phyloP scores from a whole-genome alignment of 2,113 vertebrate species.

The Monopterus albus region DNA sequence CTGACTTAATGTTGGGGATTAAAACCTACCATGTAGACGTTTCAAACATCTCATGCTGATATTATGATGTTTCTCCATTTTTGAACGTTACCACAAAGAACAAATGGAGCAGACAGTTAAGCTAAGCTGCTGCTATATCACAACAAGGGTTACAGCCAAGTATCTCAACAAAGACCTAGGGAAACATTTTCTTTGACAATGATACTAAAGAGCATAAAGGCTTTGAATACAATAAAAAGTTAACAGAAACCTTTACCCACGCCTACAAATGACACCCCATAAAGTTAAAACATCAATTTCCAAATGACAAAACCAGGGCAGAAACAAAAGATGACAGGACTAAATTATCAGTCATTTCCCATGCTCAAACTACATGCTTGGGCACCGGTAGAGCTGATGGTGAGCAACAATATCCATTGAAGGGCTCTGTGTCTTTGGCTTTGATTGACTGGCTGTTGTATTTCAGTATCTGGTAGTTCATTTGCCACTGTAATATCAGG shows the following conservation, averaged over 20 bases:
- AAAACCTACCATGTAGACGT: not conserved
- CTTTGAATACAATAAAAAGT: no score
- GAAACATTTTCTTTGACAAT: no score
- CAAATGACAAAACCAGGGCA: not conserved
- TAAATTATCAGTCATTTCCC: conserved; percentile 25
- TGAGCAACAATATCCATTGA: conserved; percentile 21
- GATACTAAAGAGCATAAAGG: no score
- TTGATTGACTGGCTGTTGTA: conserved; percentile 5
- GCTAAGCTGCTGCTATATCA: no score
- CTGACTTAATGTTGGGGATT: no score
- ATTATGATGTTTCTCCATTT: not conserved
- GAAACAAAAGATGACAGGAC: conserved; percentile 18
- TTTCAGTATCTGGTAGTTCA: conserved; percentile 27
- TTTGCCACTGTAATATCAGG: conserved; percentile 29
- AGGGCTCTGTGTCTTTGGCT: not conserved
- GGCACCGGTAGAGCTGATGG: conserved; percentile 9
- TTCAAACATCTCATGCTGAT: not conserved
- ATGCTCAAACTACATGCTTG: conserved; percentile 77
- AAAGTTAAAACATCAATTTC: not conserved
- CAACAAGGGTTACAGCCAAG: no score
- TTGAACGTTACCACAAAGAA: not conserved
- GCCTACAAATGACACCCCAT: no score
- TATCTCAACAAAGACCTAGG: no score
- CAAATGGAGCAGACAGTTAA: no score
- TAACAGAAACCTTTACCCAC: not conserved